Evolutionary conservation across 2,113 vertebrate species (phyloP).

Genomic region (Pipa parva): DNA sequence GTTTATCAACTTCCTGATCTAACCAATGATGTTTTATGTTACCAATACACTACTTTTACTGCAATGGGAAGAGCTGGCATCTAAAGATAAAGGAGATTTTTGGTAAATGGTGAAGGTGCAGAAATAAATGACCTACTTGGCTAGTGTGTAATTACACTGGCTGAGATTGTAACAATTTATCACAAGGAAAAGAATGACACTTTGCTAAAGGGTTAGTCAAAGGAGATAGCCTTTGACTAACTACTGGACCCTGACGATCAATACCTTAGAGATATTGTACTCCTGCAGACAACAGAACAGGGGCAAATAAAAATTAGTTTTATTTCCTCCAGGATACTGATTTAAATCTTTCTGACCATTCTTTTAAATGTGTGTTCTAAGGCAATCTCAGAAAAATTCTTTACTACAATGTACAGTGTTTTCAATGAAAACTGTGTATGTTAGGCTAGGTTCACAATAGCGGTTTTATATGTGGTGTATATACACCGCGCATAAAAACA

Average conservation of each 20-base stretch:
- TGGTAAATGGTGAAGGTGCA: constrained; percentile 92
- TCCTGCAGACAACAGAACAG: constrained; percentile 79
- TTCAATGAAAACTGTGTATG: too few relatives aligned
- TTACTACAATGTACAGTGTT: too few relatives aligned
- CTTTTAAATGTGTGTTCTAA: constrained; percentile 74
- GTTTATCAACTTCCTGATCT: constrained; percentile 61
- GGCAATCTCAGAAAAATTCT: too few relatives aligned
- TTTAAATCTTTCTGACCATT: constrained; percentile 84
- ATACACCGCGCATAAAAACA: too few relatives aligned
- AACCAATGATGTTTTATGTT: constrained; percentile 78
- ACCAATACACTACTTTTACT: constrained; percentile 78
- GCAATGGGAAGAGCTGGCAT: constrained; percentile 84
- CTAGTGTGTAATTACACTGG: constrained; percentile 95
- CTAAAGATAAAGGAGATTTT: constrained; percentile 95
- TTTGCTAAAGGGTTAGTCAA: constrained; percentile 92
- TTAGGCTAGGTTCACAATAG: too few relatives aligned
- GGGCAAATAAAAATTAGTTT: constrained; percentile 76
- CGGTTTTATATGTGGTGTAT: too few relatives aligned
- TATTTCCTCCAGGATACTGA: constrained; percentile 85
- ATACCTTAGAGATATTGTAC: constrained; percentile 90
- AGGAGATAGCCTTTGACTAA: constrained; percentile 99
- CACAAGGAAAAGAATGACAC: constrained; percentile 85
- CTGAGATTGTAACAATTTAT: constrained; percentile 97
- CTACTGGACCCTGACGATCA: constrained; percentile 88
- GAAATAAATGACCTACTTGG: constrained; percentile 97